Evolutionary conservation across 2,888 invertebrate species (phyloP).

Genomic region (Drosophila algonquin): DNA sequence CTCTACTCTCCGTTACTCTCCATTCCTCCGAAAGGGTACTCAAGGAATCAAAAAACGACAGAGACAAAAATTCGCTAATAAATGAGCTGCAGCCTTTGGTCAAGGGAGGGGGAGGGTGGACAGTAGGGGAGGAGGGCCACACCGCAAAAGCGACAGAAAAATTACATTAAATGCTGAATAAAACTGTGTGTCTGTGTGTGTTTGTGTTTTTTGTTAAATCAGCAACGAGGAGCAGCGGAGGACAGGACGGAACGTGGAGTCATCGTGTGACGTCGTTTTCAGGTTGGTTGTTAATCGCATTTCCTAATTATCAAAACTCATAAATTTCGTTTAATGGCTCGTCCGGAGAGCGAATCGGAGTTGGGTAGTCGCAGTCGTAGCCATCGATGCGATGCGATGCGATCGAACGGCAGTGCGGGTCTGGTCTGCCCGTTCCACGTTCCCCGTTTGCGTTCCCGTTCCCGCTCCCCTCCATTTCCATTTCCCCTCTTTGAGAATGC

Average conservation of each 20-base stretch:
- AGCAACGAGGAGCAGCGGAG: constrained; percentile 7
- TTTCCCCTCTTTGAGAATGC: constrained; percentile 65
- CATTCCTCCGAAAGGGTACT: not conserved
- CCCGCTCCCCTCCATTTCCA: not conserved
- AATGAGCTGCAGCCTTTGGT: not conserved
- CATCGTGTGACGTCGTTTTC: constrained; percentile 47
- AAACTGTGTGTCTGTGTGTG: constrained; percentile 8
- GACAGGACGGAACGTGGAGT: constrained; percentile 14
- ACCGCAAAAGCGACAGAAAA: constrained; percentile 34
- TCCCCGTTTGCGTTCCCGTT: too few species aligned
- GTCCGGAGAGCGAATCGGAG: constrained; percentile 1
- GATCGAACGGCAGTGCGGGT: constrained; percentile 12
- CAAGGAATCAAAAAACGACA: not conserved
- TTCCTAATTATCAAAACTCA: constrained; percentile 67
- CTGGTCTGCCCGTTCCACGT: not conserved
- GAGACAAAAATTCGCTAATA: not conserved
- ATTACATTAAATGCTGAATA: constrained; percentile 43
- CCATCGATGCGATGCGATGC: constrained; percentile 21
- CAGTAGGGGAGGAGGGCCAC: not conserved
- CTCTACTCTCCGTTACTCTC: too few species aligned
- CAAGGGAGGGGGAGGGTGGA: not conserved
- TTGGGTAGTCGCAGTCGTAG: not conserved
- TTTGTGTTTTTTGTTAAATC: not conserved
- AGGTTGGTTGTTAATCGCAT: constrained; percentile 57
- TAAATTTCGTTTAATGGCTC: constrained; percentile 56